A percentile compares a stretch with the other conserved stretches of the same genome.
phyloP scores from a whole-genome alignment of 2,888 invertebrate genomes.

The Nephrotoma appendiculata region DNA sequence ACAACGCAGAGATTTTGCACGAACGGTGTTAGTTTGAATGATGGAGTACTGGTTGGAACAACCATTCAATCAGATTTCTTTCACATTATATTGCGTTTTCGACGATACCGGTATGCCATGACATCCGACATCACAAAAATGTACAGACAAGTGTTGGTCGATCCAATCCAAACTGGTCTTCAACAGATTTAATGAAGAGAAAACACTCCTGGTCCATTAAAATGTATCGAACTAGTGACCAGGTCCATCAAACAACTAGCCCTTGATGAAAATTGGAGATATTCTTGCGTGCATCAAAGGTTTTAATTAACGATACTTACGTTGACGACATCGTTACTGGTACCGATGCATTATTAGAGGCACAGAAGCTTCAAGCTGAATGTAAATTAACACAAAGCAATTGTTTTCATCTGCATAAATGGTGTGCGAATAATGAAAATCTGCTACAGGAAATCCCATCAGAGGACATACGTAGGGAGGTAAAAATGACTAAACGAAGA shows the following conservation, averaged over 20 bases:
- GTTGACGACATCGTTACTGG: slow-evolving; percentile 13
- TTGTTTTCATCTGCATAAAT: not conserved
- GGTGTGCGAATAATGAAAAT: not conserved
- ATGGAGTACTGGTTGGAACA: slow-evolving; percentile 9
- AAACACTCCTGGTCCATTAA: not conserved
- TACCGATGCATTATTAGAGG: slow-evolving; percentile 3
- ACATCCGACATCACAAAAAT: slow-evolving; percentile 11
- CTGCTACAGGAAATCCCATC: not conserved
- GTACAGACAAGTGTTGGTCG: slow-evolving; percentile 8
- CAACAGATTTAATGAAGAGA: slow-evolving; percentile 10
- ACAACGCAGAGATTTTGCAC: no score
- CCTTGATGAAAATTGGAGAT: slow-evolving; percentile 8
- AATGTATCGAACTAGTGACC: slow-evolving; percentile 5
- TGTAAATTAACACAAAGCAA: not conserved
- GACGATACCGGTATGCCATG: slow-evolving; percentile 3
- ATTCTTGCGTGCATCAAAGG: slow-evolving; percentile 7
- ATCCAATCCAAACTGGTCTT: slow-evolving; percentile 3
- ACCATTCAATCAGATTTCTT: slow-evolving; percentile 12
- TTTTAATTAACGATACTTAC: slow-evolving; percentile 11
- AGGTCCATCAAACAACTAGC: slow-evolving; percentile 10
- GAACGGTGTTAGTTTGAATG: slow-evolving; percentile 8
- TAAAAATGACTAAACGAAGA: not conserved
- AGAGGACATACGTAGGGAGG: not conserved
- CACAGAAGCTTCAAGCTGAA: not conserved
- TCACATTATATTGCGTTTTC: slow-evolving; percentile 9